phyloP scores from a whole-genome alignment of 2,113 vertebrate genomes.

The Rafetus swinhoei region DNA sequence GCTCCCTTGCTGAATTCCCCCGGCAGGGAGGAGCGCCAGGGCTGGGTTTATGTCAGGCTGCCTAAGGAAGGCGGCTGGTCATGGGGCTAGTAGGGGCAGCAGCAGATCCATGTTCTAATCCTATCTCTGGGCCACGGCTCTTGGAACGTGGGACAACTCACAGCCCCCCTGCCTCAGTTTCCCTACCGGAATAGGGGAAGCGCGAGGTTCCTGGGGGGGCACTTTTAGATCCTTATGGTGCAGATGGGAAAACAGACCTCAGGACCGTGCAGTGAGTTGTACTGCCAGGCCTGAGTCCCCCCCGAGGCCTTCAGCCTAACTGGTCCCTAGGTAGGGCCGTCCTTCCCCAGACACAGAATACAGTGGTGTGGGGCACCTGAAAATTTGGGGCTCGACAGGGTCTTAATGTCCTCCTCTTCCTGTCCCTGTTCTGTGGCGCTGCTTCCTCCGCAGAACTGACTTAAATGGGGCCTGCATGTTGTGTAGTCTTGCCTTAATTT shows the following conservation, averaged over 20 bases:
- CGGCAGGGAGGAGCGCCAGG: background rate
- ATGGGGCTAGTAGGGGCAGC: background rate
- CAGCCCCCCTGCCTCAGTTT: background rate
- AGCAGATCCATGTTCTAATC: background rate
- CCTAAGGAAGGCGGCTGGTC: background rate
- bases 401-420: too few relatives aligned
- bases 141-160: background rate
- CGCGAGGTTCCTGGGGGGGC: background rate
- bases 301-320: background rate
- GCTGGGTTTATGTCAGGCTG: background rate
- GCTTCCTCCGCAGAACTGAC: too few relatives aligned
- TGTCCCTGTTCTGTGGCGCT: too few relatives aligned
- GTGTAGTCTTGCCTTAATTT: too few relatives aligned
- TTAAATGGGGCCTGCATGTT: too few relatives aligned
- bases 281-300: too few relatives aligned
- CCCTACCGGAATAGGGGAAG: background rate
- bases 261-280: too few relatives aligned
- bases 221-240: background rate
- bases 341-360: too few relatives aligned
- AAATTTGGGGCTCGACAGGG: too few relatives aligned
- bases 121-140: background rate
- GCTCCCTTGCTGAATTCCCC: background rate
- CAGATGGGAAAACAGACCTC: too few relatives aligned
- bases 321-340: background rate
- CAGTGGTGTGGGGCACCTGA: too few relatives aligned